Conservation (phyloP, 1,140 invertebrate genomes). For the Meloidogyne chitwoodi region DNA sequence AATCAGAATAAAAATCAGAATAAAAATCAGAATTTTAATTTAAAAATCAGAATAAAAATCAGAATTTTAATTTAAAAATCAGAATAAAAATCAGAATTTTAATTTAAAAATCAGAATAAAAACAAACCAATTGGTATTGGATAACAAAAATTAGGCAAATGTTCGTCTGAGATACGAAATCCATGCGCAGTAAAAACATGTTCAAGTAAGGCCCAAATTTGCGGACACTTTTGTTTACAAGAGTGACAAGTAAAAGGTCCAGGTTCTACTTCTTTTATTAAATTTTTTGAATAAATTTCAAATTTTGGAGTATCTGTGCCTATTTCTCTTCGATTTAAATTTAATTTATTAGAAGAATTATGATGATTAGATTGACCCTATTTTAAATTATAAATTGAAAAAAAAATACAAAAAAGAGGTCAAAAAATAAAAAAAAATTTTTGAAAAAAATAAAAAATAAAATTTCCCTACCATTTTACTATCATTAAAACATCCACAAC, state of each 20-base stretch:
- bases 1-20: too few species aligned
- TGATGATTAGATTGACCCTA: too few species aligned
- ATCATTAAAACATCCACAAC: neutral
- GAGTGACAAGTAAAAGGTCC: slow-evolving; percentile 46
- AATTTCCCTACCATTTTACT: neutral
- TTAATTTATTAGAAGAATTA: neutral
- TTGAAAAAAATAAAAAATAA: too few species aligned
- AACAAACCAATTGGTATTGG: slow-evolving; percentile 11
- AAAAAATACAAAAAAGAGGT: too few species aligned
- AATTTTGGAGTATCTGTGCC: slow-evolving; percentile 6
- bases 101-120: neutral
- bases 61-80: neutral
- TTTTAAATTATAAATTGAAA: too few species aligned
- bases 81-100: too few species aligned
- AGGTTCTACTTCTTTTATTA: neutral
- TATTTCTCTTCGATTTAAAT: neutral
- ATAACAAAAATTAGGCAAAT: slow-evolving; percentile 40
- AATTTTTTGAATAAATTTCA: neutral
- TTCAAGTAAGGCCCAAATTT: slow-evolving; percentile 55
- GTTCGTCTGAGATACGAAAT: slow-evolving; percentile 47
- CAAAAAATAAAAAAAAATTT: too few species aligned
- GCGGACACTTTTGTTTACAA: slow-evolving; percentile 50
- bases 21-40: neutral
- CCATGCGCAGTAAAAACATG: slow-evolving; percentile 54
- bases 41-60: neutral